Conservation (phyloP, 2,797 vertebrate species). For the Coregonus sp. region DNA sequence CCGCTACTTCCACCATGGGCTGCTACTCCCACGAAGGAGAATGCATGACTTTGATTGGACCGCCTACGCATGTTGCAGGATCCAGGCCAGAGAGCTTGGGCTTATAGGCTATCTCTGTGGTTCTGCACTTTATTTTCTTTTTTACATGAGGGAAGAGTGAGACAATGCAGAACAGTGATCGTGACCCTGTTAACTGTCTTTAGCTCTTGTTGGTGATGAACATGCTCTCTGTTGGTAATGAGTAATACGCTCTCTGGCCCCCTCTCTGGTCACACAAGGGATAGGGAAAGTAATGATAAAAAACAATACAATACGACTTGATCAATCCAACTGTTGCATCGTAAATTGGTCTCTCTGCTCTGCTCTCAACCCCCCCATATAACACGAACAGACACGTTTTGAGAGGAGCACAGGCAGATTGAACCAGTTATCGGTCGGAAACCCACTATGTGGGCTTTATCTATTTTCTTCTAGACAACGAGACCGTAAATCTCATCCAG, state of each 20-base stretch:
- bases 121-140: conserved; percentile 24
- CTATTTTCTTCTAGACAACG: background rate
- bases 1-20: conserved; percentile 55
- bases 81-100: conserved; percentile 40
- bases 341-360: background rate
- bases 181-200: conserved; percentile 51
- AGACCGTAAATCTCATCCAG: background rate
- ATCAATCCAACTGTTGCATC: conserved; percentile 37
- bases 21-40: conserved; percentile 55
- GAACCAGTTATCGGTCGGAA: background rate
- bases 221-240: background rate
- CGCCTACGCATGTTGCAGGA: conserved; percentile 51
- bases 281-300: conserved; percentile 27
- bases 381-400: background rate
- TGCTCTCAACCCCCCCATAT: background rate
- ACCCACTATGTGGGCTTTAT: background rate
- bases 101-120: conserved; percentile 43
- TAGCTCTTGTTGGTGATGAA: conserved; percentile 35
- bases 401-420: background rate
- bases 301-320: background rate
- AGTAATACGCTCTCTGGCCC: conserved; percentile 17
- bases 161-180: conserved; percentile 39
- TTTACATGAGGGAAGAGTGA: conserved; percentile 43
- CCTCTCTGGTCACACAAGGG: conserved; percentile 18
- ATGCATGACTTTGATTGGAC: conserved; percentile 55